These are phyloP conservation scores for Lycocerus yunnanus DNA, from an alignment of 2,888 invertebrate species.

Conservation along the genomic window DNA sequence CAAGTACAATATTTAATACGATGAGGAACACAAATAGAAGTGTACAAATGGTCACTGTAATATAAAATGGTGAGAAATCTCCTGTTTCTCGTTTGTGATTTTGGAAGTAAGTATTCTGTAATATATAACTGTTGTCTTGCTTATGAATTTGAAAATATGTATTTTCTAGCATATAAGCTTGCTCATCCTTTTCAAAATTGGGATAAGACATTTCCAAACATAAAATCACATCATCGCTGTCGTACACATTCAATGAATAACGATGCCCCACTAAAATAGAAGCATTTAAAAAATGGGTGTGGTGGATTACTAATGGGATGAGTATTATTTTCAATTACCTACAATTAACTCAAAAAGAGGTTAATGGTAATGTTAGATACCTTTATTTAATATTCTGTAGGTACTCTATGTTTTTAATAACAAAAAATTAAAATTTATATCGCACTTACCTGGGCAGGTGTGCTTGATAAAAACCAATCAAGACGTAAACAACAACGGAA, in stretches of 20 bases:
- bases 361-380: background rate
- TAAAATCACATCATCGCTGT: background rate
- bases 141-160: background rate
- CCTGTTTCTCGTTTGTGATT: conserved; percentile 61
- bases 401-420: background rate
- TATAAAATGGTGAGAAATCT: conserved; percentile 86
- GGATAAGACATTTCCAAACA: background rate
- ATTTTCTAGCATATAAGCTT: conserved; percentile 4
- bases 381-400: background rate
- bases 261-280: background rate
- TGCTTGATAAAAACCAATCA: too few species aligned
- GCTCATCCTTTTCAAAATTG: background rate
- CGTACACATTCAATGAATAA: background rate
- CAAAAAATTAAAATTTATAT: background rate
- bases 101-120: conserved; percentile 65
- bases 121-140: conserved; percentile 49
- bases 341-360: background rate
- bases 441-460: background rate
- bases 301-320: background rate
- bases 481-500: background rate
- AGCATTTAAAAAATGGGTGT: background rate
- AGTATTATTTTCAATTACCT: background rate
- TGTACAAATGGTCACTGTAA: conserved; percentile 77
- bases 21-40: conserved; percentile 72
- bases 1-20: conserved; percentile 76